Conservation (phyloP, 2,113 vertebrate species). For the Phylloscopus trochiloides region DNA sequence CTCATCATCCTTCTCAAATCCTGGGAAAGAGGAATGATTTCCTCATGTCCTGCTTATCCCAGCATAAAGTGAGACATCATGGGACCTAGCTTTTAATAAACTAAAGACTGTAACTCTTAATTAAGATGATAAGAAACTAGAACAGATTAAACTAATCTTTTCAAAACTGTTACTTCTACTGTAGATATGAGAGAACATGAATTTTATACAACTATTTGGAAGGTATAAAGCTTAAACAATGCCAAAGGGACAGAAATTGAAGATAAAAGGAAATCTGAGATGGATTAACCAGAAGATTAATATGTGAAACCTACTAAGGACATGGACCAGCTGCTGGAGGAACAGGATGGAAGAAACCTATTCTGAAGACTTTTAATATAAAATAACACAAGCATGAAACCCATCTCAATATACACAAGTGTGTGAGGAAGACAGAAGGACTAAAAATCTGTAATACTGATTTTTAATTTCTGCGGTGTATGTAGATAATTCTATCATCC, state of each 20-base stretch:
- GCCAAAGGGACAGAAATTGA: background rate
- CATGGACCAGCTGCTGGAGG: background rate
- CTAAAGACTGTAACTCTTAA: background rate
- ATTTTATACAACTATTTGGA: background rate
- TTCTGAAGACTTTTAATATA: background rate
- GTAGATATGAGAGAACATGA: background rate
- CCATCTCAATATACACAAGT: background rate
- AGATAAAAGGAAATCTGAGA: background rate
- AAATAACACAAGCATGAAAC: background rate
- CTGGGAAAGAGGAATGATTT: background rate
- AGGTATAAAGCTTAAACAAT: background rate
- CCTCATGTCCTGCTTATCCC: background rate
- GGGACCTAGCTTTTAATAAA: background rate
- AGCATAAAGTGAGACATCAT: background rate
- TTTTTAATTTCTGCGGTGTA: background rate
- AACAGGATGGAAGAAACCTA: background rate
- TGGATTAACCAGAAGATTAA: background rate
- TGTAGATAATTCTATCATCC: background rate
- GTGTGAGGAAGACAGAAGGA: background rate
- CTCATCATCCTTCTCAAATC: background rate
- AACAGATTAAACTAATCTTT: background rate
- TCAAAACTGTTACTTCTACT: background rate
- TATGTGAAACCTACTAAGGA: background rate
- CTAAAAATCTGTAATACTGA: background rate
- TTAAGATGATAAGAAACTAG: background rate